Percentiles rank a stretch among this genome's conserved stretches.
Conservation (phyloP, 2,113 vertebrate genomes). For the human region GRCh38 chr13:74193501-74194000, state of each 20-base stretch:
- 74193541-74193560: background rate
- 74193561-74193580: background rate
- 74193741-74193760: rapidly evolving
- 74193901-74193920: background rate
- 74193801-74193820: background rate
- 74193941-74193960: background rate
- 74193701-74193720: background rate
- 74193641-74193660: background rate
- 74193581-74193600: background rate
- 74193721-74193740: background rate
- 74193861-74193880: background rate
- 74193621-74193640: background rate
- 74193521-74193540: background rate
- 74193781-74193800: background rate
- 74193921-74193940: background rate
- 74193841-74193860: background rate
- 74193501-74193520: background rate
- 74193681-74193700: conserved; percentile 11
- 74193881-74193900: background rate
- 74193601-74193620: background rate
- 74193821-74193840: background rate
- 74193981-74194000: background rate
- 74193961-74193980: background rate
- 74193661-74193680: conserved; percentile 38
- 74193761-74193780: background rate